These are phyloP conservation scores for Neomonachus schauinslandi DNA, from an alignment of 2,113 vertebrate species.

Conservation along the genomic window DNA sequence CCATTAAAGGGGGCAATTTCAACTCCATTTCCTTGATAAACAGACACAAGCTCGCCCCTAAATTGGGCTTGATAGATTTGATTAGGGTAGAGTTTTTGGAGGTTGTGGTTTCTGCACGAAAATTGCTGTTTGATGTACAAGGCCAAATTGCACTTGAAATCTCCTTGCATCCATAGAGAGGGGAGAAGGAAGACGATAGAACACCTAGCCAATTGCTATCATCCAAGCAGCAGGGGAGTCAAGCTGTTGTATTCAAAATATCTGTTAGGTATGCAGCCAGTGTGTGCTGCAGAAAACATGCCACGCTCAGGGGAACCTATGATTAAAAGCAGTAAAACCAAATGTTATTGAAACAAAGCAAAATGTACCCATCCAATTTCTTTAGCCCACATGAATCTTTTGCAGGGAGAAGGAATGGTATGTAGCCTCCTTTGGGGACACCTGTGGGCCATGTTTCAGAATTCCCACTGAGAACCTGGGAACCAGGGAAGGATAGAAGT, in stretches of 20 bases:
- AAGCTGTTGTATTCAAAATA: conserved; percentile 79
- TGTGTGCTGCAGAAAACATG: conserved; percentile 29
- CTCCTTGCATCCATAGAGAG: conserved; percentile 74
- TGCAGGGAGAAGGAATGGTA: not conserved
- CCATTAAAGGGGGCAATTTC: conserved; percentile 87
- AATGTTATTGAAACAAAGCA: conserved; percentile 83
- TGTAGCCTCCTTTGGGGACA: not conserved
- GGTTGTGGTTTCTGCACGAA: conserved; percentile 85
- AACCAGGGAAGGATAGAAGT: not conserved
- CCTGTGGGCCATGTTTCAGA: not conserved
- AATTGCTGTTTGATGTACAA: conserved; percentile 77
- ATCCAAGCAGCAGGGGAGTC: conserved; percentile 71
- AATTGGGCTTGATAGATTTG: conserved; percentile 87
- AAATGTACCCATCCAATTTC: conserved; percentile 20
- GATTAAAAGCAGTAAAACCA: conserved; percentile 80
- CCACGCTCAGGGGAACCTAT: conserved; percentile 21
- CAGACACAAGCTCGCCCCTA: conserved; percentile 80
- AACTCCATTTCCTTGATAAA: conserved; percentile 88
- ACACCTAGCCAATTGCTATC: conserved; percentile 80
- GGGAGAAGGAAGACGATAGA: conserved; percentile 60
- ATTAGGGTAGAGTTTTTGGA: conserved; percentile 86
- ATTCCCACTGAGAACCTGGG: not conserved
- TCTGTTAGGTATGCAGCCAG: conserved; percentile 71
- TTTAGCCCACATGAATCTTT: not conserved
- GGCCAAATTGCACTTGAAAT: conserved; percentile 79